phyloP scores from a whole-genome alignment of 2,888 invertebrate genomes.

The Heliothis peltigera region DNA sequence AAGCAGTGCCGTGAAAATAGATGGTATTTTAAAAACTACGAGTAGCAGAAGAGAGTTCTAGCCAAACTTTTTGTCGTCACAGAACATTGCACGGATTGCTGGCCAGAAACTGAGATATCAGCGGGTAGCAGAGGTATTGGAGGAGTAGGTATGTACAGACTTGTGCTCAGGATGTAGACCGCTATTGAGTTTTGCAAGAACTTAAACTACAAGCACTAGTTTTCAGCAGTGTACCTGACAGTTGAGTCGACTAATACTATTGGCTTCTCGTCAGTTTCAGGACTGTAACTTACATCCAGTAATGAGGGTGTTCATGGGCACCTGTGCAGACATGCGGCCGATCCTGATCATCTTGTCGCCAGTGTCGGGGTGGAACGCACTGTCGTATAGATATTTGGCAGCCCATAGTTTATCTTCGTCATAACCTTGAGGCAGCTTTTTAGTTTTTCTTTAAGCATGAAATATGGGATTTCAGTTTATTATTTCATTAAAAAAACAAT shows the following conservation, averaged over 20 bases:
- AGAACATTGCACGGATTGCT: no score
- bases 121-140: no score
- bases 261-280: background rate
- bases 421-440: slow-evolving; percentile 89
- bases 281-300: slow-evolving; percentile 92
- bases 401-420: slow-evolving; percentile 96
- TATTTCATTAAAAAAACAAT: no score
- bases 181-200: no score
- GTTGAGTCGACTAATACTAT: background rate
- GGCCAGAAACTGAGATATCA: no score
- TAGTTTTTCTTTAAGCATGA: slow-evolving; percentile 69
- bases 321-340: slow-evolving; percentile 99
- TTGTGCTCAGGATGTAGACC: no score
- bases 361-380: slow-evolving; percentile 99
- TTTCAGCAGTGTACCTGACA: background rate
- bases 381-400: slow-evolving; percentile 98
- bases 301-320: slow-evolving; percentile 98
- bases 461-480: background rate
- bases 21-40: no score
- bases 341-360: slow-evolving; percentile 98
- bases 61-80: no score
- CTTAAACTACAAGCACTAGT: no score
- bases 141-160: no score
- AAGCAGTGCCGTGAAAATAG: no score
- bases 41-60: no score